A percentile compares a stretch with the other conserved stretches of the same genome.
phyloP scores from a whole-genome alignment of 2,888 invertebrate genomes.

The Andrena chrysosceles region DNA sequence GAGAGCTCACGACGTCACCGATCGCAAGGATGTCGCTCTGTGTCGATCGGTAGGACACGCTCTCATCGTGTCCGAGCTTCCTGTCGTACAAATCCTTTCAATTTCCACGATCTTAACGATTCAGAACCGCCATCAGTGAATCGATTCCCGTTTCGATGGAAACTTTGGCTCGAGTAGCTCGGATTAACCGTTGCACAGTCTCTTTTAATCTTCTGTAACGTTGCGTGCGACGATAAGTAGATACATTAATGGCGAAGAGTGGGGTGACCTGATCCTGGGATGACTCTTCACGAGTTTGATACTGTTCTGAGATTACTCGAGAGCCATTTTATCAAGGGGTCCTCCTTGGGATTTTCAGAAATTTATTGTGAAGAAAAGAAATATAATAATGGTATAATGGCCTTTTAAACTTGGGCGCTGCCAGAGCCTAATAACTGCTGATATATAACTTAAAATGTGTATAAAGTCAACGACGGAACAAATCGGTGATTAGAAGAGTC shows the following conservation, averaged over 20 bases:
- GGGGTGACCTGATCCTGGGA: not conserved
- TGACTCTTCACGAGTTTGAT: not conserved
- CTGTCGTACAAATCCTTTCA: not conserved
- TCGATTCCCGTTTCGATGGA: not conserved
- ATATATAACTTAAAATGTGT: too few species aligned
- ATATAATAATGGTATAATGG: too few species aligned
- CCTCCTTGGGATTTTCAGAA: too few species aligned
- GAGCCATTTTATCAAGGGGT: too few species aligned
- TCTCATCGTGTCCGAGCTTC: conserved; percentile 16
- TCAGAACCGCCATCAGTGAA: not conserved
- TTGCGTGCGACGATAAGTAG: not conserved
- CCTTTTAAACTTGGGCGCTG: too few species aligned
- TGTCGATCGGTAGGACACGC: conserved; percentile 17
- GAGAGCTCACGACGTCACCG: conserved; percentile 5
- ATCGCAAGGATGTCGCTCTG: not conserved
- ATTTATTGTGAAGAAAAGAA: too few species aligned
- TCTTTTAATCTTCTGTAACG: not conserved
- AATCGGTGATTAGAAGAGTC: too few species aligned
- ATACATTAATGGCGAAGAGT: not conserved
- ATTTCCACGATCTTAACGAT: not conserved
- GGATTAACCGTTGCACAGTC: not conserved
- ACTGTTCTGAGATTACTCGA: too few species aligned
- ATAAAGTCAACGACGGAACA: too few species aligned
- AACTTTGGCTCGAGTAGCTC: not conserved
- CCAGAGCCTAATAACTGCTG: too few species aligned